Base-by-base conservation (phyloP, 2,888 invertebrate species). In the Steinernema carpocapsae region DNA sequence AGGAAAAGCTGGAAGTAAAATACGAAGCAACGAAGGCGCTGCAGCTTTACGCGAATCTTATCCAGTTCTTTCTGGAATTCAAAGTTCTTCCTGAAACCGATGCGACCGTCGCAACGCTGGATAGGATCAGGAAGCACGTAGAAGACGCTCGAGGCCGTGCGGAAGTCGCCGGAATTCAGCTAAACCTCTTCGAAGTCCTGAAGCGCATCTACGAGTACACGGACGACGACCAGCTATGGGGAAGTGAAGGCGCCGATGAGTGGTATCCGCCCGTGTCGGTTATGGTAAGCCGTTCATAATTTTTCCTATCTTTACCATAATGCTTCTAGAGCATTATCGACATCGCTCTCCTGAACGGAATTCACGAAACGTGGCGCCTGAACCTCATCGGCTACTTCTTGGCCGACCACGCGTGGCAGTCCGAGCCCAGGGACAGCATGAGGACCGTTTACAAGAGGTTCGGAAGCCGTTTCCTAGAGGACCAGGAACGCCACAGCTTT, bases 201-300 rank as follows among this genome's bases (percentile, higher is more conserved):
- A 26, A 64, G 37, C 29, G 26, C 7, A 32, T 64, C 37, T 64
- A 64, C 32, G 64, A 64, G 1, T 29, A 12, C 64, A 32, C 64
- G 29, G 26, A 32, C 7, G 37, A 64, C 3, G n/a, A 64, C 29
- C 29, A 12, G 2, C 32, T 64, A 10, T 64, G 64, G 64, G 37
- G 37, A 29, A n/a, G 32, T 17, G 64, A 64, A 64, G 64, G 64
- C 1, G 29, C 32, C 12, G 32, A 64, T 17, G 64, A 64, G 17
- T 64, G 64, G 64, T 64, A 64, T 17, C 64, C 64, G 12, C 64
- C 64, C 2, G 29, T 17, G 17, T 64, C 64, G 2, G 32, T 64
- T 14, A 29, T 64, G 64, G 64, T 64, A 64, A n/a, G 64, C 14
- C 17, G 29, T 1, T 3, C 2, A 24, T 19, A 24, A 1, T 52